A percentile compares a stretch with the other conserved stretches of the same genome.
Conservation (phyloP, 1,140 invertebrate genomes). For the Camponotus pennsylvanicus region DNA sequence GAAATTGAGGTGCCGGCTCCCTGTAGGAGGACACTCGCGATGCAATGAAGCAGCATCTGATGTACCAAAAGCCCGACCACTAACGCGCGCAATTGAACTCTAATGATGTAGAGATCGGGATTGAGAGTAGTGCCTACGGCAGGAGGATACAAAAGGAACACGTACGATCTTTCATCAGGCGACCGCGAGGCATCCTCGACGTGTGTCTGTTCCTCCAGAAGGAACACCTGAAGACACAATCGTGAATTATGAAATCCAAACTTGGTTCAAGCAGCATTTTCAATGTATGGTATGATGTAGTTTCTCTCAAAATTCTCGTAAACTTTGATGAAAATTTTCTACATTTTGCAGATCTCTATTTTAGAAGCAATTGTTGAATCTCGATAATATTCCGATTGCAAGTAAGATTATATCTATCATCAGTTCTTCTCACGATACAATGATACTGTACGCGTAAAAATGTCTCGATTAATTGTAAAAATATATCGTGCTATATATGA, state of each 20-base stretch:
- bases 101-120: conserved; percentile 92
- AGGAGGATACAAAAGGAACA: conserved; percentile 95
- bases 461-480: neutral
- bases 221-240: conserved; percentile 87
- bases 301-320: neutral
- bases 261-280: neutral
- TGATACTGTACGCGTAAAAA: neutral
- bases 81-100: conserved; percentile 94
- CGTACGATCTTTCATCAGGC: conserved; percentile 93
- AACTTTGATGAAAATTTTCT: conserved; percentile 16
- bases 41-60: conserved; percentile 96
- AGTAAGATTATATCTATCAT: conserved; percentile 53
- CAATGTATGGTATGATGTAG: conserved; percentile 37
- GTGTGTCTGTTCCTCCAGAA: conserved; percentile 89
- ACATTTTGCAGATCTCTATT: neutral
- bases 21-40: conserved; percentile 94
- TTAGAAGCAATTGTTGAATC: conserved; percentile 14
- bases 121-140: conserved; percentile 90
- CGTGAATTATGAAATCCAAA: conserved; percentile 22
- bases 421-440: neutral
- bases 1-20: conserved; percentile 87
- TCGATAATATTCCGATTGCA: conserved; percentile 23
- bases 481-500: neutral
- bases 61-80: conserved; percentile 96
- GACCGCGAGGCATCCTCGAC: conserved; percentile 76